Conservation (phyloP, 2,797 vertebrate genomes). For the Sebastes cheni region DNA sequence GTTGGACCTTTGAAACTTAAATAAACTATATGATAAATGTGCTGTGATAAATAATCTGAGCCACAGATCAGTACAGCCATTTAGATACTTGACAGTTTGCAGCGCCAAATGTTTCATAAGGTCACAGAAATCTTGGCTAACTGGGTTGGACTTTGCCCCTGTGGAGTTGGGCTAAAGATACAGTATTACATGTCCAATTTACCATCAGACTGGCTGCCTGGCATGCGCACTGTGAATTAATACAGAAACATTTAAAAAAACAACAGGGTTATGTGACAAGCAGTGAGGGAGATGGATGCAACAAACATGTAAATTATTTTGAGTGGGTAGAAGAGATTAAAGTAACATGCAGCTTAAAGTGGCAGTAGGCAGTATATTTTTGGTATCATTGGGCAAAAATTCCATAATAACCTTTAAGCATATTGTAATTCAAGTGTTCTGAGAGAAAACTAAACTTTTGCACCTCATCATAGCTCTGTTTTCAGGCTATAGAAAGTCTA, state of each 20-base stretch:
- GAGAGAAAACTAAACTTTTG: too few relatives aligned
- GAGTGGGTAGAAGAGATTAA: background rate
- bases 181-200: conserved; percentile 23
- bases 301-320: background rate
- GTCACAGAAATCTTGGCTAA: conserved; percentile 18
- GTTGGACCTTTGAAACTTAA: conserved; percentile 62
- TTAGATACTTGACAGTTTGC: conserved; percentile 3
- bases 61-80: conserved; percentile 8
- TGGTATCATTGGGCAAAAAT: too few relatives aligned
- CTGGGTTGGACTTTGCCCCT: conserved; percentile 24
- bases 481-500: too few relatives aligned
- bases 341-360: background rate
- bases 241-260: background rate
- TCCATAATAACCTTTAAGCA: too few relatives aligned
- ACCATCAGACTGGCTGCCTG: conserved; percentile 6
- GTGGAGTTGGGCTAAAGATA: background rate
- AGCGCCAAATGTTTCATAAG: conserved; percentile 16
- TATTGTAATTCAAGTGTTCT: too few relatives aligned
- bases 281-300: background rate
- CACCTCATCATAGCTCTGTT: too few relatives aligned
- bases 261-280: background rate
- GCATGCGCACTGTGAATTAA: background rate
- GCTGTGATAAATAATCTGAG: conserved; percentile 23
- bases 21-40: conserved; percentile 48
- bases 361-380: too few relatives aligned